Base-by-base conservation (phyloP, 1,140 invertebrate genomes). In the Achatina immaculata region DNA sequence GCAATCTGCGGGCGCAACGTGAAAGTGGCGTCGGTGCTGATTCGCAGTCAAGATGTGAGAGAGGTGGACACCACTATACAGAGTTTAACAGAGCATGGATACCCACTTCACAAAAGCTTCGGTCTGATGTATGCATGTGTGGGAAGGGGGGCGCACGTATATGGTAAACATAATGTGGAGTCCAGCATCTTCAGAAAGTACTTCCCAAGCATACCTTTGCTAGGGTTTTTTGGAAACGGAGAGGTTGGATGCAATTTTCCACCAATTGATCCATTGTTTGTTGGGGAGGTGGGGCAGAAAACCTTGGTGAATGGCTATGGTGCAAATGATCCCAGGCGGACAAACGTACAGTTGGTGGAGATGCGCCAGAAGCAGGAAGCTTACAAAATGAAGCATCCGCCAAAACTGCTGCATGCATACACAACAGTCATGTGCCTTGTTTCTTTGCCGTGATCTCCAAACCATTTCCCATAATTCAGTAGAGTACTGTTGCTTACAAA, bases 111-210 rank as follows among this genome's bases (percentile, higher is more conserved):
- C 7, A 87, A 89, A 1, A 91, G 89, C 71, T 86, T 93, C 78
- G 93, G 90, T 51, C 92, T 94, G 69, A 94, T 94, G 93, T 93
- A 94, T 88, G 92, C 93, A 0, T 94, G 94, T 84, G 88, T 91
- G 48, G 93, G 91, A 7, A 87, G 94, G 36, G 93, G 93, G 1
- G 48, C 72, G 51, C 40, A 81, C 16, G 88, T 91, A 82, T 91
- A 92, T 68, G 38, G 86, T 0, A 86, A 90, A 24, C 74, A 86
- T 14, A 90, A 94, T 84, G 91, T 93, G 1, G 94, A 94, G 86
- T 91, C 93, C 0, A 82, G 82, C n/a, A 88, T 93, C 11, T 94
- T 94, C 85, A 91, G 90, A 76, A 92, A 91, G 85, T 83, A 92
- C 36, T 94, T 94, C 87, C 94, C 94, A 0, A 88, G 91, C 28